These are phyloP conservation scores for Pammene fasciana DNA, from an alignment of 2,888 invertebrate species.

Conservation along the genomic window DNA sequence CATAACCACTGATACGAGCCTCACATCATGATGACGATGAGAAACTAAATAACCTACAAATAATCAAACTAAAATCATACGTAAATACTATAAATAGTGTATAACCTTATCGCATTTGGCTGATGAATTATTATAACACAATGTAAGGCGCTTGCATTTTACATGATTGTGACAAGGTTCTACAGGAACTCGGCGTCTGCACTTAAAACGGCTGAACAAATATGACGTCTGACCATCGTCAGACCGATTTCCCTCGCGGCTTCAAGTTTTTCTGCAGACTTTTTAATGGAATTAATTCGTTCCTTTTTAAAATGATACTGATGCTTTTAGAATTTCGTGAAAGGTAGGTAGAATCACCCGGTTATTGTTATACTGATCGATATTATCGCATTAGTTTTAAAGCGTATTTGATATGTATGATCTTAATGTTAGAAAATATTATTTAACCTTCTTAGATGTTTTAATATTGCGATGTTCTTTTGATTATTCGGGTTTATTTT, in stretches of 20 bases:
- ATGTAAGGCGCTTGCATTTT: not conserved
- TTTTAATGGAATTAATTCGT: conserved; percentile 13
- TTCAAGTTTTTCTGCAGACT: conserved; percentile 1
- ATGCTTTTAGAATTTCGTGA: not conserved
- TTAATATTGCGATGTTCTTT: too few relatives aligned
- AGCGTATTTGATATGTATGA: too few relatives aligned
- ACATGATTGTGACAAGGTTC: conserved; percentile 15
- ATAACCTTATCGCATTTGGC: conserved; percentile 11
- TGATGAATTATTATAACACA: too few relatives aligned
- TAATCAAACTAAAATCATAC: not conserved
- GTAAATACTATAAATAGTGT: not conserved
- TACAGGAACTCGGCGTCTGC: not conserved
- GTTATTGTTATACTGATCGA: not conserved
- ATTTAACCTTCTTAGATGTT: too few relatives aligned
- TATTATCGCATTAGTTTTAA: too few relatives aligned
- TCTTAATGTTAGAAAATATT: too few relatives aligned
- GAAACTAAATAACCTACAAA: conserved; percentile 16
- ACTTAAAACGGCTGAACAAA: conserved; percentile 23
- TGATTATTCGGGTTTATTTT: too few relatives aligned
- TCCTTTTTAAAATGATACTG: not conserved
- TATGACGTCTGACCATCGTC: conserved; percentile 26
- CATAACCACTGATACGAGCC: conserved; percentile 1
- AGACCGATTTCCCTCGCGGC: conserved; percentile 13
- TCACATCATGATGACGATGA: conserved; percentile 5
- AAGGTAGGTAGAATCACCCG: conserved; percentile 1